A percentile compares a stretch with the other conserved stretches of the same genome.
Conservation (phyloP, 2,888 invertebrate species). For the Lathronympha strigana region DNA sequence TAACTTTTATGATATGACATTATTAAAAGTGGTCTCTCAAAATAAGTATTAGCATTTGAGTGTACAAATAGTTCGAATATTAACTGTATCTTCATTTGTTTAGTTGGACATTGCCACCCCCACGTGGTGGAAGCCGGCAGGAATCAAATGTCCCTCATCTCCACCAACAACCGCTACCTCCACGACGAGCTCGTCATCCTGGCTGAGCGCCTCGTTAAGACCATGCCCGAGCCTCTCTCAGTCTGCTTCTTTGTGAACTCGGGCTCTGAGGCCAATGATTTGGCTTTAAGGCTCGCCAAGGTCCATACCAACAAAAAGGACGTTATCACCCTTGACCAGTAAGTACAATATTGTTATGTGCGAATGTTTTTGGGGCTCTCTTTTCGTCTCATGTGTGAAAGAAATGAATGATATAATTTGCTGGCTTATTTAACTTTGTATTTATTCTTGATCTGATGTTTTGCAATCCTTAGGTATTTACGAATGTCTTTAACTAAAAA, state of each 20-base stretch:
- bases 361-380: conserved; percentile 23
- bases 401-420: conserved; percentile 42
- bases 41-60: too few relatives aligned
- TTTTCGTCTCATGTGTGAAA: conserved; percentile 16
- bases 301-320: conserved; percentile 95
- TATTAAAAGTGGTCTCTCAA: too few relatives aligned
- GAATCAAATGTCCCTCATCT: conserved; percentile 95
- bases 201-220: conserved; percentile 91
- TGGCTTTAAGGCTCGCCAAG: conserved; percentile 95
- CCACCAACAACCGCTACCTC: conserved; percentile 97
- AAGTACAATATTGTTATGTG: conserved; percentile 78
- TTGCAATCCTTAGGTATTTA: conserved; percentile 30
- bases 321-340: conserved; percentile 98
- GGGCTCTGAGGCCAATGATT: conserved; percentile 99
- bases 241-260: conserved; percentile 99
- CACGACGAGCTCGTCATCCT: conserved; percentile 97
- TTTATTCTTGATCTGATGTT: neutral
- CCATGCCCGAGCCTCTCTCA: conserved; percentile 93
- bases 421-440: conserved; percentile 41
- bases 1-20: too few relatives aligned
- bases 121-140: conserved; percentile 95
- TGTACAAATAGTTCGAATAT: neutral
- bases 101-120: conserved; percentile 99
- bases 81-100: conserved; percentile 17
- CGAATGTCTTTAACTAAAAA: conserved; percentile 27